Evolutionary conservation across 2,888 invertebrate species (phyloP).

Genomic region (Portevinia maculata): DNA sequence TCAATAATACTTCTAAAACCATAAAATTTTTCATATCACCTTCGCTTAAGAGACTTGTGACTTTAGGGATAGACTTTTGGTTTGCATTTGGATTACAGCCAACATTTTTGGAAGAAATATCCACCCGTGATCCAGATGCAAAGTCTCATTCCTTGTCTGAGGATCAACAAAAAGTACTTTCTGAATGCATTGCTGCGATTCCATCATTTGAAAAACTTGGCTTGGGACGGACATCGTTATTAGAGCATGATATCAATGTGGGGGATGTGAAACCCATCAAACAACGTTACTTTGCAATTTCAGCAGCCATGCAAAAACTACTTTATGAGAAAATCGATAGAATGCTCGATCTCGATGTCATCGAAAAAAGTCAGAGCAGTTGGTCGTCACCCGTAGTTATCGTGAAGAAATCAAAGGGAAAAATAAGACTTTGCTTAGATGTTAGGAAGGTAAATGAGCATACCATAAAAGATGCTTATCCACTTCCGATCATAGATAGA

Average conservation of each 20-base stretch:
- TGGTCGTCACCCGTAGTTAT: neutral
- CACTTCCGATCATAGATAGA: too few relatives aligned
- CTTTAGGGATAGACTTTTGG: conserved; percentile 2
- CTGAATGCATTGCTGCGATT: neutral
- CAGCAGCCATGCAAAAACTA: neutral
- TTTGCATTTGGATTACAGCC: too few relatives aligned
- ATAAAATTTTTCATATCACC: conserved; percentile 6
- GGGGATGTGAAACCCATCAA: neutral
- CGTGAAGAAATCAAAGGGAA: neutral
- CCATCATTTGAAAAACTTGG: conserved; percentile 1
- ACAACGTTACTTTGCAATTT: neutral
- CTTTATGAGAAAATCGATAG: neutral
- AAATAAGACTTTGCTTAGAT: neutral
- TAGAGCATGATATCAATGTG: neutral
- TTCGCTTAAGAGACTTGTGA: neutral
- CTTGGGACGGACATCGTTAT: neutral
- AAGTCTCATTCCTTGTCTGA: neutral
- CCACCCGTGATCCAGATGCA: neutral
- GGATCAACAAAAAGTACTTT: neutral
- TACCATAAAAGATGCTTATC: neutral
- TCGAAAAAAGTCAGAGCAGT: conserved; percentile 1
- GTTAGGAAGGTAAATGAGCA: neutral
- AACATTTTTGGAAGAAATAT: conserved; percentile 1
- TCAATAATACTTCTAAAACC: neutral
- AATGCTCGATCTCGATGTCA: neutral